Conservation (phyloP, 2,113 vertebrate species). For the Cichladusa arquata region DNA sequence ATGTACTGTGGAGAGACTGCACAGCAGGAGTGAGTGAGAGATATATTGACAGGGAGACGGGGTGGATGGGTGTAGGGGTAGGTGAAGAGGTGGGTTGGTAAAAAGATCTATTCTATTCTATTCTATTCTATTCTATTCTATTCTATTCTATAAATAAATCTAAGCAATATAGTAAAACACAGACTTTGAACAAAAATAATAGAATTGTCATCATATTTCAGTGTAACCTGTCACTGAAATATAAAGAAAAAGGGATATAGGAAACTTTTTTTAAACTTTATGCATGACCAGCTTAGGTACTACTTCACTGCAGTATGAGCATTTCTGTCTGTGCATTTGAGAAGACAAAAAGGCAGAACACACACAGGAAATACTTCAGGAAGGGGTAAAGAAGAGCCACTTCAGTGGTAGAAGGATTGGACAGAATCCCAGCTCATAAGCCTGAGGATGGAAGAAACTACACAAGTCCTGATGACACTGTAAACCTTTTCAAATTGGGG, state of each 20-base stretch:
- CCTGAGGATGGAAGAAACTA: not conserved
- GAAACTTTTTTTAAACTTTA: not conserved
- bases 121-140: not conserved
- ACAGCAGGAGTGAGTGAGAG: not conserved
- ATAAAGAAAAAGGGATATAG: not conserved
- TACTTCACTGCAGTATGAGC: not conserved
- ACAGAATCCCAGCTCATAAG: not conserved
- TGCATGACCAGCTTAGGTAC: not conserved
- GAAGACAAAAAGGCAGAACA: not conserved
- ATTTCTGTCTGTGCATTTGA: not conserved
- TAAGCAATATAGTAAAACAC: not conserved
- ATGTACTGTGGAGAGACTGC: not conserved
- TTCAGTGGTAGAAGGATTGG: not conserved
- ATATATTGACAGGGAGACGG: not conserved
- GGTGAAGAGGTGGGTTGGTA: not conserved
- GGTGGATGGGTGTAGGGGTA: not conserved
- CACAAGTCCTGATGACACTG: not conserved
- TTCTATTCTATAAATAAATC: not conserved
- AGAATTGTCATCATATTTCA: not conserved
- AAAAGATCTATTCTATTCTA: not conserved
- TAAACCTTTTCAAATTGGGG: not conserved
- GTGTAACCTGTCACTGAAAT: not conserved
- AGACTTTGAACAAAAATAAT: not conserved
- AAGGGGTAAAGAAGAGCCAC: not conserved
- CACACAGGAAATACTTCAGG: not conserved